Evolutionary conservation across 2,113 vertebrate species (phyloP).

Genomic region (Pseudopodoces humilis): DNA sequence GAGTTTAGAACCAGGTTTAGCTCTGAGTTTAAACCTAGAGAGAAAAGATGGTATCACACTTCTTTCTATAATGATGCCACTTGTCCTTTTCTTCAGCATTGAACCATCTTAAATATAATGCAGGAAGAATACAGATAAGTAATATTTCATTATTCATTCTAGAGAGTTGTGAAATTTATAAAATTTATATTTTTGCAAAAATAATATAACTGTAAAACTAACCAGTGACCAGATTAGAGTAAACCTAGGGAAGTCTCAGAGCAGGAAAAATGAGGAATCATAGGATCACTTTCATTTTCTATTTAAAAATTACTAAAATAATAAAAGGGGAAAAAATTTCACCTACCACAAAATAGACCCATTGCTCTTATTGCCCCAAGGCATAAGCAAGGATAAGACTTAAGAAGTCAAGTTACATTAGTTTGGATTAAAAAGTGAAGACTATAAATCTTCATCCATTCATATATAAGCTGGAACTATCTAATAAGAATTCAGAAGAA

Average conservation of each 20-base stretch:
- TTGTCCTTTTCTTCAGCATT: neutral
- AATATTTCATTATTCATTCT: neutral
- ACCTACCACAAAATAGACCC: neutral
- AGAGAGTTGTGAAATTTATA: neutral
- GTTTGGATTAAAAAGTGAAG: neutral
- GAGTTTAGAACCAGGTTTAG: neutral
- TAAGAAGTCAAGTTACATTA: neutral
- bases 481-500: constrained; percentile 27
- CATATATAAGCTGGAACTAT: neutral
- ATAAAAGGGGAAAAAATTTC: neutral
- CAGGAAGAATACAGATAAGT: neutral
- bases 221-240: neutral
- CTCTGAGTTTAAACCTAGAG: neutral
- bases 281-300: neutral
- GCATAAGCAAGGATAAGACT: neutral
- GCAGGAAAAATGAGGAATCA: neutral
- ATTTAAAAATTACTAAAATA: neutral
- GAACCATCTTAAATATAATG: neutral
- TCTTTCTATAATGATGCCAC: neutral
- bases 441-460: constrained; percentile 16
- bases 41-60: neutral
- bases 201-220: neutral
- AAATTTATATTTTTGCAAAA: neutral
- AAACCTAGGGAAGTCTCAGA: neutral
- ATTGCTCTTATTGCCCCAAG: neutral